These are phyloP conservation scores for Orthosia cruda DNA, from an alignment of 2,888 invertebrate genomes.

Conservation along the genomic window DNA sequence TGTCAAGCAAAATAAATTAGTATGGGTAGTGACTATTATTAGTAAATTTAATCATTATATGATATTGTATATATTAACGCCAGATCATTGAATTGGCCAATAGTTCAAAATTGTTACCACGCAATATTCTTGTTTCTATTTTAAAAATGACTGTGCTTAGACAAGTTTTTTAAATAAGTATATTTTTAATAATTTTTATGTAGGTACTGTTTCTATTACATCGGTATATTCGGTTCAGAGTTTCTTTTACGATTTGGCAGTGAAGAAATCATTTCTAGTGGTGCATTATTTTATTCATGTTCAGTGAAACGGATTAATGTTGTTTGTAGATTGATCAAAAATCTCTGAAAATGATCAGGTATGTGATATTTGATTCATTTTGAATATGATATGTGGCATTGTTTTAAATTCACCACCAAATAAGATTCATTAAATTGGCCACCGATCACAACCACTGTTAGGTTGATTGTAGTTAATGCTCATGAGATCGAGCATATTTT, in stretches of 20 bases:
- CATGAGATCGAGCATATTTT: too few relatives aligned
- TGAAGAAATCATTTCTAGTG: neutral
- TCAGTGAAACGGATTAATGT: neutral
- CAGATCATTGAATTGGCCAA: too few relatives aligned
- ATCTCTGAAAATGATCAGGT: constrained; percentile 28
- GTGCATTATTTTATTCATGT: neutral
- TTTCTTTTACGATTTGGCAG: too few relatives aligned
- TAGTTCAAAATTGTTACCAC: too few relatives aligned
- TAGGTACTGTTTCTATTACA: neutral
- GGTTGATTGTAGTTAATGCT: too few relatives aligned
- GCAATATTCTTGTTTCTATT: neutral
- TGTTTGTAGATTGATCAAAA: neutral
- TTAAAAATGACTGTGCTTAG: neutral
- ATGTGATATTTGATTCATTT: neutral
- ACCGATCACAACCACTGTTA: too few relatives aligned
- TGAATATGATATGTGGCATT: neutral
- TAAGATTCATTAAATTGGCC: too few relatives aligned
- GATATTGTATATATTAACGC: too few relatives aligned
- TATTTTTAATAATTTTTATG: neutral
- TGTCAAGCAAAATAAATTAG: neutral
- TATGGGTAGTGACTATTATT: too few relatives aligned
- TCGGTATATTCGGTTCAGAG: neutral
- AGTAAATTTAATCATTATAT: too few relatives aligned
- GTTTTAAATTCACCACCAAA: too few relatives aligned
- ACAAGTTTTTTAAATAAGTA: neutral